Evolutionary conservation across 2,113 vertebrate species (phyloP).

Genomic region (Ceyx melanurus): DNA sequence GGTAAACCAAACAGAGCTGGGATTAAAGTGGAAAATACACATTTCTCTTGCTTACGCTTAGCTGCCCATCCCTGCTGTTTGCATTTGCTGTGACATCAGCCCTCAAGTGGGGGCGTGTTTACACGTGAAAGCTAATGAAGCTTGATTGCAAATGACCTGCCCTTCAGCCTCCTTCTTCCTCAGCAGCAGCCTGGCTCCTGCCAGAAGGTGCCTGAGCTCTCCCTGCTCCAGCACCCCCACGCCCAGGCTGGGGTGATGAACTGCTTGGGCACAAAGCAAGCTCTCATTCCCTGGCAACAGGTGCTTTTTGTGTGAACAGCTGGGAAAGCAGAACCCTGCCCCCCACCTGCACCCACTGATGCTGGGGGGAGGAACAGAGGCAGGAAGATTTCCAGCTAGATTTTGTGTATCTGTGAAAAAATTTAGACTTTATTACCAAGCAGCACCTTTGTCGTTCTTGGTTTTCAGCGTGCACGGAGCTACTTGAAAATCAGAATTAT

Average conservation of each 20-base stretch:
- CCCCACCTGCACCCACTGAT: not conserved
- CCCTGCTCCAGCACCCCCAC: not conserved
- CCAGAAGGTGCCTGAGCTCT: not conserved
- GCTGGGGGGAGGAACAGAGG: not conserved
- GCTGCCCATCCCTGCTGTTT: slow-evolving; percentile 17
- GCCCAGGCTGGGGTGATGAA: not conserved
- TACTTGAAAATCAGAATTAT: not conserved
- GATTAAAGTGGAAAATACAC: slow-evolving; percentile 24
- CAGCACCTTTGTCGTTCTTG: not conserved
- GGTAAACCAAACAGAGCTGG: not conserved
- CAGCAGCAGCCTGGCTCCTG: accelerated
- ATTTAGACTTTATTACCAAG: not conserved
- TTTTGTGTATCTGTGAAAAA: not conserved
- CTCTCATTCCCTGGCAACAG: slow-evolving; percentile 36
- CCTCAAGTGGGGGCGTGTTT: slow-evolving; percentile 37
- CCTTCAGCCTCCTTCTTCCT: not conserved
- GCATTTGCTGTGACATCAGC: slow-evolving; percentile 43
- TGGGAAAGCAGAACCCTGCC: slow-evolving; percentile 14
- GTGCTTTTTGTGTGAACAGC: slow-evolving; percentile 50
- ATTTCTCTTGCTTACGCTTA: not conserved
- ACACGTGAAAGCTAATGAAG: not conserved
- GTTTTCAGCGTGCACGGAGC: not conserved
- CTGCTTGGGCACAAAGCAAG: slow-evolving; percentile 48
- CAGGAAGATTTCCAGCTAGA: not conserved
- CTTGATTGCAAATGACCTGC: not conserved